Evolutionary conservation across 2,797 vertebrate species (phyloP), one percentile per base, ranked within the genome.

Genomic region (Threskiornis aethiopicus): DNA sequence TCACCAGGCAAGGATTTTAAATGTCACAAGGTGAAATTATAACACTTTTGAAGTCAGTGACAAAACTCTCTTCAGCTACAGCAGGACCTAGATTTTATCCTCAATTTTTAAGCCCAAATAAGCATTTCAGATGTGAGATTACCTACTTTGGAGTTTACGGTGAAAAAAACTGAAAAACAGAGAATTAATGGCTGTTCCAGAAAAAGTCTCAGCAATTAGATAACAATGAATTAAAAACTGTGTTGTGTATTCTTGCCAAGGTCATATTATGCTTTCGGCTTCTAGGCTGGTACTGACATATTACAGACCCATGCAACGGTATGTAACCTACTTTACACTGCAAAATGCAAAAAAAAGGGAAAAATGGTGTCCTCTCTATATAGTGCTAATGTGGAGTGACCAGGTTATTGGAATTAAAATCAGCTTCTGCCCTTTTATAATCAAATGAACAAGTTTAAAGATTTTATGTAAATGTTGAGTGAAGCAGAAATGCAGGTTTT

Each of bases 1-100:
- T 87, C 55, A 61, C 87, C 52, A 89, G 79, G 39, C 76, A 87
- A 87, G 61, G 58, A 80, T 92, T 94, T 92, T 83, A 81, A 90
- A 94, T 96, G 89, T 89, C 82, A 61, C 65, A 76, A 95, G 92
- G 89, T 93, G 69, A 91, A 97, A 96, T 94, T 92, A 54, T 86
- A 95, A 41, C 89, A 69, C 90, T 89, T 96, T 84, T 91, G 84
- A 96, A 97, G 83, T 95, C 62, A 33, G 79, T 81, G 92, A 86
- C 81, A 96, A 87, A 96, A 78, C 33, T 92, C 29, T 22, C 46
- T 93, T 89, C 42, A 90, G 16, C 87, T 92, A 13, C 19, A 87
- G n/a, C 39, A 92, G 69, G 79, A 92, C 96, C 95, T 91, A 95
- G 84, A 94, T 97, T 92, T 91, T 69, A 78, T 76, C 89, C n/a